Evolutionary conservation across 1,140 invertebrate species (phyloP).

Genomic region (Rhopalosiphum padi): DNA sequence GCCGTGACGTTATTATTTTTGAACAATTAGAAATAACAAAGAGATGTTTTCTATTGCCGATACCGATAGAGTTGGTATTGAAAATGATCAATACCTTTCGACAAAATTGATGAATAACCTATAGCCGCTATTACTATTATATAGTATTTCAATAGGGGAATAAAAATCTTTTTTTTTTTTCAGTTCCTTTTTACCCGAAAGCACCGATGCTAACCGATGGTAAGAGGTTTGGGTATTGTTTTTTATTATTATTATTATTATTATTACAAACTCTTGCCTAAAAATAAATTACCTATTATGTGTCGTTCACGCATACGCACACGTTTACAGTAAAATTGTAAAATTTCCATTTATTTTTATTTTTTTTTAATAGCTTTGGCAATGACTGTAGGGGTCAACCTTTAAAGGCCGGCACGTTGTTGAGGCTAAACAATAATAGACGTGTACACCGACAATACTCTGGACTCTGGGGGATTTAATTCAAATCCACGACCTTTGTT

Average conservation of each 20-base stretch:
- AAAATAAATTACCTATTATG: constrained; percentile 55
- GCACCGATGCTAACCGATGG: background rate
- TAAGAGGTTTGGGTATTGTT: constrained; percentile 44
- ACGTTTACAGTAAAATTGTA: constrained; percentile 37
- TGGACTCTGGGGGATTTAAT: constrained; percentile 35
- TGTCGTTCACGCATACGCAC: constrained; percentile 22
- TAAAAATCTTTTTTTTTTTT: constrained; percentile 50
- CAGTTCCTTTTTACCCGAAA: background rate
- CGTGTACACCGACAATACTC: constrained; percentile 41
- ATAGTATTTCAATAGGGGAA: constrained; percentile 25
- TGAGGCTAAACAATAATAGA: constrained; percentile 55
- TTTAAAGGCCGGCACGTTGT: constrained; percentile 49
- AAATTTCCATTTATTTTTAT: constrained; percentile 42
- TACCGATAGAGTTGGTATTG: background rate
- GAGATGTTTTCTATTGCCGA: background rate
- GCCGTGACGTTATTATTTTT: background rate
- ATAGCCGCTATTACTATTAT: background rate
- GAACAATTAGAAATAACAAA: background rate
- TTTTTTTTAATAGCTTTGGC: constrained; percentile 47
- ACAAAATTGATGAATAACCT: constrained; percentile 33
- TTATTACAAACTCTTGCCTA: background rate
- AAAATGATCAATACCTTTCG: constrained; percentile 32
- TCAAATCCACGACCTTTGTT: constrained; percentile 52
- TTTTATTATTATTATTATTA: background rate
- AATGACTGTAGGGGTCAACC: constrained; percentile 53